Base-by-base conservation (phyloP, 1,140 invertebrate genomes). In the Coptotermes formosanus region DNA sequence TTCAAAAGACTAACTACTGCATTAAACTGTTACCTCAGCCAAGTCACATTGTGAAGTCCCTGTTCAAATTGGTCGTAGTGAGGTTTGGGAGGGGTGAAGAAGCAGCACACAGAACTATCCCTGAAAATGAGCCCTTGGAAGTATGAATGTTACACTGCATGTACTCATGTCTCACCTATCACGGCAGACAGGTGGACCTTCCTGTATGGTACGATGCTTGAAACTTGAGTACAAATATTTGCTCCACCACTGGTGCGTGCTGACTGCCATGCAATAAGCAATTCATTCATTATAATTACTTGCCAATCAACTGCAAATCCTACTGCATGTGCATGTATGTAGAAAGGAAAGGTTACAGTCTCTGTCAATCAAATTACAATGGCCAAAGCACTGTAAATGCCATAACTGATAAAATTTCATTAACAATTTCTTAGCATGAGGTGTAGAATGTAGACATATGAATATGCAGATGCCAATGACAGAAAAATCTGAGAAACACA, bases 1-100 rank as follows among this genome's bases (percentile, higher is more conserved):
- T 75, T 75, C 64, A 75, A 75, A 75, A 30, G 64, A 75, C 64
- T 75, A 75, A 30, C 64, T 75, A 75, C 64, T 75, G 64, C 64
- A 30, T 75, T 30, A 75, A 75, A 8, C n/a, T 75, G n/a, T 75
- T 30, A 75, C 64, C 64, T 75, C 64, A 75, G 64, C 64, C 64
- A 75, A 75, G 25, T 64, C 59, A 64, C 59, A 64, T 64, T 64
- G 9, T 64, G 59, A 64, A 64, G 59, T 75, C 64, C 64, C 64
- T 75, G 64, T 75, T 75, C 25, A 75, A 75, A 75, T 75, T 11
- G 64, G 64, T 75, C n/a, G 11, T 75, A 75, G 64, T 30, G 64
- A 75, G 64, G 64, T 75, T 75, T 75, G n/a, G 64, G n/a, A 69
- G 59, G 25, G n/a, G n/a, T 9, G n/a, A 30, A 75, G n/a, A 75